Percentiles rank a stretch among this genome's conserved stretches.
Conservation (phyloP, 2,113 vertebrate species). For the Crocuta crocuta region DNA sequence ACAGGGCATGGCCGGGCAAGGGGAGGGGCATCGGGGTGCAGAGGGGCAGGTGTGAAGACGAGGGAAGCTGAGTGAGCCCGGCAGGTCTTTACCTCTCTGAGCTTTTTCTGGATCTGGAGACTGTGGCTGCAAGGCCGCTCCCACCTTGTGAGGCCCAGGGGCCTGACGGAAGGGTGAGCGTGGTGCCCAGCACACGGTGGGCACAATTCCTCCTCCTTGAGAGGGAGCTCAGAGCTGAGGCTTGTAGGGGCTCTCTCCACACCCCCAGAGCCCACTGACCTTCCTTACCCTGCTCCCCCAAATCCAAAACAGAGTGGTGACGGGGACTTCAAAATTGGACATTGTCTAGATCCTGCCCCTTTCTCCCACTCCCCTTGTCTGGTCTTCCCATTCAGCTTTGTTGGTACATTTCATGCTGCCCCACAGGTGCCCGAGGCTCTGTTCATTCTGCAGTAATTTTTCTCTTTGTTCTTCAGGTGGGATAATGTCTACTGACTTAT, state of each 20-base stretch:
- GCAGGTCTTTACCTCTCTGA: background rate
- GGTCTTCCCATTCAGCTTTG: background rate
- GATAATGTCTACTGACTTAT: background rate
- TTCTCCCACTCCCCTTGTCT: background rate
- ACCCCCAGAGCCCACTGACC: background rate
- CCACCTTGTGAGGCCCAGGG: background rate
- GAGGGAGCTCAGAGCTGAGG: background rate
- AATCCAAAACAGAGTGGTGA: background rate
- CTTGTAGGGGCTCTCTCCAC: background rate
- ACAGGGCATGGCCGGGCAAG: too few species aligned
- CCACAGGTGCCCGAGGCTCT: background rate
- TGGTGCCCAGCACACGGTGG: fast-evolving
- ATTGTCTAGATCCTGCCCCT: background rate
- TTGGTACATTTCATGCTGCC: background rate
- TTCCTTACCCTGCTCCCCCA: background rate
- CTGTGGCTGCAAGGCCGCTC: background rate
- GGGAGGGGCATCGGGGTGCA: background rate
- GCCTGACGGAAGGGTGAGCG: background rate
- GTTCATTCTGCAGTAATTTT: background rate
- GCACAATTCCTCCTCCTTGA: background rate
- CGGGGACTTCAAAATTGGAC: background rate
- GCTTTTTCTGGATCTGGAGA: background rate
- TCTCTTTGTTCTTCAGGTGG: background rate
- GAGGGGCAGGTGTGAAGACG: background rate
- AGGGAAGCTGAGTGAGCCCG: background rate